Conservation (phyloP, 2,888 invertebrate species). For the Microchrysa polita region DNA sequence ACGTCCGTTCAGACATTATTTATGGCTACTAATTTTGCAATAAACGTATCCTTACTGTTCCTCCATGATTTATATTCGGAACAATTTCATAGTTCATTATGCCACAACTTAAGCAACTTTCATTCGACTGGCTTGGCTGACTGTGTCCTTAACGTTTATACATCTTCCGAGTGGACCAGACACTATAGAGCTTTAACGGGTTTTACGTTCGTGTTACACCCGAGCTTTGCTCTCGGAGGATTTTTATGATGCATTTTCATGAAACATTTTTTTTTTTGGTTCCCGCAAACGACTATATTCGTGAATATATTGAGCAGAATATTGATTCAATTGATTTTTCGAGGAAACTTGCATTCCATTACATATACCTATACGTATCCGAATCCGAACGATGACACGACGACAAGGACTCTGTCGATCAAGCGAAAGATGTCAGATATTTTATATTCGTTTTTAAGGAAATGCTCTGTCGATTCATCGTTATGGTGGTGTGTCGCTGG, state of each 20-base stretch:
- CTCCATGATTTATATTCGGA: constrained; percentile 30
- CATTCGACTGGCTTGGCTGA: not conserved
- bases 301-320: not conserved
- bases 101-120: constrained; percentile 35
- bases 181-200: not conserved
- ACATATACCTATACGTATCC: not conserved
- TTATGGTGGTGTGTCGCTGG: not conserved
- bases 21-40: constrained; percentile 45
- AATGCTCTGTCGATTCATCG: not conserved
- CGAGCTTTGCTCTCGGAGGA: constrained; percentile 1
- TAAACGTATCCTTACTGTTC: constrained; percentile 42
- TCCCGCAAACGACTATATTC: too few relatives aligned
- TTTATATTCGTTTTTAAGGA: constrained; percentile 3
- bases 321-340: constrained; percentile 25
- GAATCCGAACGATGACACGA: not conserved
- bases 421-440: not conserved
- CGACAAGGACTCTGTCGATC: too few relatives aligned
- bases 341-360: not conserved
- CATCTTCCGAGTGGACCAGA: not conserved
- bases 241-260: constrained; percentile 33
- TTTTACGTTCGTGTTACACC: not conserved
- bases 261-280: not conserved
- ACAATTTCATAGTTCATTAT: constrained; percentile 44
- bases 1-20: constrained; percentile 40
- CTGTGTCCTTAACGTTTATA: not conserved